Evolutionary conservation across 2,888 invertebrate species (phyloP), one percentile per base, ranked within the genome.

Genomic region (Macaria liturata): DNA sequence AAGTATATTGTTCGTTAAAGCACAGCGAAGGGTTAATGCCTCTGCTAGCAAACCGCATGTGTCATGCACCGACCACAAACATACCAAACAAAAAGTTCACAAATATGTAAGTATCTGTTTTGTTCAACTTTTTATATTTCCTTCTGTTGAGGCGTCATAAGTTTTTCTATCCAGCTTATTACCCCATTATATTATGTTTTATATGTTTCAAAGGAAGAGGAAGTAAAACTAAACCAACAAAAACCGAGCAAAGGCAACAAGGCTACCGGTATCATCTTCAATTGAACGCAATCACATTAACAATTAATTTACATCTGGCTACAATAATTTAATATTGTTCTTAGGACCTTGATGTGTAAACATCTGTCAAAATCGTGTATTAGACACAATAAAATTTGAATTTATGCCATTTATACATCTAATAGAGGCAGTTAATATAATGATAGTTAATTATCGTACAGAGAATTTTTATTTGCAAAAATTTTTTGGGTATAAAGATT

Each of bases 141-240:
- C 53, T 53, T 53, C 34, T 50, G 37, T 31, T 34, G 32, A 32
- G 20, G 34, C 50, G 43, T 50, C 44, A 50, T 5, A 3, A 32
- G 49, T 48, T 57, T 59, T 46, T 46, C 47, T 59, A 37, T 47
- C n/a, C 40, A 9, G 45, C 45, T 42, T 49, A 57, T 32, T 40
- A 31, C 52, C 46, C 8, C 47, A 20, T 20, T 20, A 20, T 20
- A 20, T 20, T 2, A 20, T 20, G 20, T 39, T 54, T 54, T 40
- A 59, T 46, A 43, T 50, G 49, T 8, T 43, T 49, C 44, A 54
- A 43, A 83, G 83, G 84, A 86, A 83, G 74, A 72, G 64, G 59
- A 67, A 71, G 62, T 45, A 64, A 59, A 39, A 39, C 20, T 8
- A 7, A 50, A 42, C 54, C 34, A 55, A 64, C 8, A 75, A 73